These are phyloP conservation scores for Galleria mellonella DNA, from an alignment of 1,140 invertebrate species.

Conservation along the genomic window DNA sequence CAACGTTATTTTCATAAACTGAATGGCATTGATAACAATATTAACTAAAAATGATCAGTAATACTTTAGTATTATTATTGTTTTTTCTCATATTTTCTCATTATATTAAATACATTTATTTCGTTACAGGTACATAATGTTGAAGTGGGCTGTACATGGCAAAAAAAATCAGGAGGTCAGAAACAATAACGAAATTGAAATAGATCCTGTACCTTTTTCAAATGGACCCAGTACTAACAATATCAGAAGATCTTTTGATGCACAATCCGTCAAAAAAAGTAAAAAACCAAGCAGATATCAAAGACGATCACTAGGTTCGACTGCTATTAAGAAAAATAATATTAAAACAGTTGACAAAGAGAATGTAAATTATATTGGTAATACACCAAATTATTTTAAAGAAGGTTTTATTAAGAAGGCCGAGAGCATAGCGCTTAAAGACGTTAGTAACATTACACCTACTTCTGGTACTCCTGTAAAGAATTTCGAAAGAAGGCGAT, in stretches of 20 bases:
- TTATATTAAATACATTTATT: slow-evolving; percentile 1
- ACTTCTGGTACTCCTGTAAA: slow-evolving; percentile 43
- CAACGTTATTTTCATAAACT: too few species aligned
- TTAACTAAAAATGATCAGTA: too few species aligned
- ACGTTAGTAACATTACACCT: slow-evolving; percentile 65
- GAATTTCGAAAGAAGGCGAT: slow-evolving; percentile 41
- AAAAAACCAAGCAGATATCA: slow-evolving; percentile 66
- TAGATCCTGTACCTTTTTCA: slow-evolving; percentile 19
- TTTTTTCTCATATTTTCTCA: too few species aligned
- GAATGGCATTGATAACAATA: too few species aligned
- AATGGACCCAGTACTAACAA: slow-evolving; percentile 32
- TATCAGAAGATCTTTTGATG: slow-evolving; percentile 50
- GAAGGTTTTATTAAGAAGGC: slow-evolving; percentile 62
- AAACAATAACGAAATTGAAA: slow-evolving; percentile 23
- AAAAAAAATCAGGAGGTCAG: slow-evolving; percentile 57
- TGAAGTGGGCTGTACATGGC: slow-evolving; percentile 68
- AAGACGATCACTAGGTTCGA: slow-evolving; percentile 53
- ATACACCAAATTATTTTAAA: slow-evolving; percentile 62
- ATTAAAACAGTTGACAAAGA: slow-evolving; percentile 55
- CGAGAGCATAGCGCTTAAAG: slow-evolving; percentile 52
- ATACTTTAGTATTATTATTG: too few species aligned
- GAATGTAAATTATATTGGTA: slow-evolving; percentile 58
- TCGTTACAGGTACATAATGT: slow-evolving; percentile 58
- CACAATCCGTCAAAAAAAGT: slow-evolving; percentile 54
- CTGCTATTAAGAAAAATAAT: slow-evolving; percentile 41